phyloP scores from a whole-genome alignment of 2,888 invertebrate species.

The Arctia plantaginis region DNA sequence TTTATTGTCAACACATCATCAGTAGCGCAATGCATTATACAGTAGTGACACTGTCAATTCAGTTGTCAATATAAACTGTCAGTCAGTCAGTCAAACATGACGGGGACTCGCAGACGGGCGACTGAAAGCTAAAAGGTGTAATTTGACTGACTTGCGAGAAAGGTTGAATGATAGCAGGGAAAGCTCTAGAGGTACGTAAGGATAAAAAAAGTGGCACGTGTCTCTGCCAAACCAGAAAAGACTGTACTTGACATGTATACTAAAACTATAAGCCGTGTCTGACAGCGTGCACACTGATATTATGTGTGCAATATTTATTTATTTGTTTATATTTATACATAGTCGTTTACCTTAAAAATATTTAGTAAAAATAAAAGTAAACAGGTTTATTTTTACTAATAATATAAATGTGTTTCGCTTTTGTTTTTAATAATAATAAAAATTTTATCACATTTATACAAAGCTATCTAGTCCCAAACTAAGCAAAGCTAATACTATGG shows the following conservation, averaged over 20 bases:
- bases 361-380: too few species aligned
- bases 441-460: too few species aligned
- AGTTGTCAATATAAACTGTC: conserved; percentile 56
- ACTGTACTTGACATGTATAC: background rate
- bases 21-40: conserved; percentile 28
- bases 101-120: conserved; percentile 33
- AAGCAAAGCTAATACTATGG: too few species aligned
- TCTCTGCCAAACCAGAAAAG: background rate
- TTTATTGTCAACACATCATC: too few species aligned
- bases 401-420: too few species aligned
- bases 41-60: conserved; percentile 48
- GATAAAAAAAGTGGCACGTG: background rate
- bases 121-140: conserved; percentile 13
- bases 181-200: background rate
- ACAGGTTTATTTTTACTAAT: too few species aligned
- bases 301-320: background rate
- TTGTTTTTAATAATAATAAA: too few species aligned
- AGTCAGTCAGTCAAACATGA: conserved; percentile 47
- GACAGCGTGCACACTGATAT: background rate
- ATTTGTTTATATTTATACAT: background rate
- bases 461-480: too few species aligned
- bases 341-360: too few species aligned
- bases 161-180: background rate
- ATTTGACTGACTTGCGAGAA: background rate
- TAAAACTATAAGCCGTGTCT: background rate